Evolutionary conservation across 2,888 invertebrate genomes (phyloP).

Genomic region (Trichacis sp.): DNA sequence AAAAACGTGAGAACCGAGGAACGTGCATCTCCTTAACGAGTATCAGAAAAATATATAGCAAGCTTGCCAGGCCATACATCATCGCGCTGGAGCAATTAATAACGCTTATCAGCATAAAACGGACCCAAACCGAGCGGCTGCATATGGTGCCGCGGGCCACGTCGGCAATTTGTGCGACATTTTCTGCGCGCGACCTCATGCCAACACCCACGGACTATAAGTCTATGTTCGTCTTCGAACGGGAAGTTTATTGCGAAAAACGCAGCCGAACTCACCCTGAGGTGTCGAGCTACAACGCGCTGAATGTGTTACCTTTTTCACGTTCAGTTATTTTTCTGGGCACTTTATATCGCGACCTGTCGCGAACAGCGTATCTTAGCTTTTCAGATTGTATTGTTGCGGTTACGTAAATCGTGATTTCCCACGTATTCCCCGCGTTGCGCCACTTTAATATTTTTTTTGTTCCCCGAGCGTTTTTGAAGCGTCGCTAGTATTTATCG

Average conservation of each 20-base stretch:
- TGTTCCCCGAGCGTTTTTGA: neutral
- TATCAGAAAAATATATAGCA: neutral
- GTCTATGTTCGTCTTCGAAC: too few relatives aligned
- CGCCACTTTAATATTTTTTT: neutral
- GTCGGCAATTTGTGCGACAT: neutral
- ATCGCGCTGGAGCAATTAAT: neutral
- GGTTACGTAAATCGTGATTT: conserved; percentile 4
- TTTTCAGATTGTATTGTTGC: neutral
- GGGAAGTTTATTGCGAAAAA: conserved; percentile 1
- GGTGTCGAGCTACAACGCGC: neutral
- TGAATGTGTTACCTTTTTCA: conserved; percentile 1
- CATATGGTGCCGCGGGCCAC: neutral
- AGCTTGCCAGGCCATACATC: neutral
- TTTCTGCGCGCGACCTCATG: too few relatives aligned
- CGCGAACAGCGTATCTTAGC: conserved; percentile 1
- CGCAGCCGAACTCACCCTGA: neutral
- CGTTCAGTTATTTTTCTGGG: neutral
- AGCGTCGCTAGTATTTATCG: neutral
- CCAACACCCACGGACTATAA: too few relatives aligned
- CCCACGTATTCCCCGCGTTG: neutral
- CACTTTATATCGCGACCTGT: neutral
- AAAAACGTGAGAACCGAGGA: too few relatives aligned
- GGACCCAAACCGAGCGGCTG: neutral
- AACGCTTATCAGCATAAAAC: neutral
- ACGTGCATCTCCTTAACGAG: neutral